Percentiles rank a stretch among this genome's conserved stretches.
These are phyloP conservation scores for Cantharis lateralis DNA, from an alignment of 2,888 invertebrate species.

Conservation along the genomic window DNA sequence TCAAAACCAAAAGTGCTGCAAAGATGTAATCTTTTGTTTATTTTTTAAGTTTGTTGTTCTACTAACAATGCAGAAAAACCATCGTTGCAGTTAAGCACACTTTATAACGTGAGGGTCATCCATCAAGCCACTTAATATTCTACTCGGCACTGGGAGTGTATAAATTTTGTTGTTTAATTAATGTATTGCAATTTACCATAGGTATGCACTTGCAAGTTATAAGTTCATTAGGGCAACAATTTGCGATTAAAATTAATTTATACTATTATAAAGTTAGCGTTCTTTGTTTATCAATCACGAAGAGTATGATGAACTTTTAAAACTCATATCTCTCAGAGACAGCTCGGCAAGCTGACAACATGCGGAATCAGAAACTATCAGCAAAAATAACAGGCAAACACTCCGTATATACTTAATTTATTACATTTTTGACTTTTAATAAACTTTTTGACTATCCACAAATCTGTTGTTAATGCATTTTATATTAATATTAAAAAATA, in stretches of 20 bases:
- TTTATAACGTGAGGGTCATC: not conserved
- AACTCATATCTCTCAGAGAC: too few species aligned
- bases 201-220: not conserved
- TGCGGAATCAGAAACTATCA: too few species aligned
- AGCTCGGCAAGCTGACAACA: too few species aligned
- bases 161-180: not conserved
- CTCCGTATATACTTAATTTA: too few species aligned
- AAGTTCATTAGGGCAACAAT: not conserved
- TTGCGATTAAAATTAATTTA: not conserved
- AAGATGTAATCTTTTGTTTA: not conserved
- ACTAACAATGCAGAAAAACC: not conserved
- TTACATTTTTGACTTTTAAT: not conserved
- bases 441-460: not conserved
- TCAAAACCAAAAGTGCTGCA: not conserved
- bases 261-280: not conserved
- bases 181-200: not conserved
- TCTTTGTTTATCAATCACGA: not conserved
- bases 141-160: not conserved
- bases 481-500: not conserved
- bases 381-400: too few species aligned
- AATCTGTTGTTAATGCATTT: not conserved
- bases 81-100: not conserved
- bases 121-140: not conserved
- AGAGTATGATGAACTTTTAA: too few species aligned
- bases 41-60: not conserved